A percentile compares a stretch with the other conserved stretches of the same genome.
Conservation (phyloP, 35 echinoderm and acorn worm species). For the Apostichopus japonicus region DNA sequence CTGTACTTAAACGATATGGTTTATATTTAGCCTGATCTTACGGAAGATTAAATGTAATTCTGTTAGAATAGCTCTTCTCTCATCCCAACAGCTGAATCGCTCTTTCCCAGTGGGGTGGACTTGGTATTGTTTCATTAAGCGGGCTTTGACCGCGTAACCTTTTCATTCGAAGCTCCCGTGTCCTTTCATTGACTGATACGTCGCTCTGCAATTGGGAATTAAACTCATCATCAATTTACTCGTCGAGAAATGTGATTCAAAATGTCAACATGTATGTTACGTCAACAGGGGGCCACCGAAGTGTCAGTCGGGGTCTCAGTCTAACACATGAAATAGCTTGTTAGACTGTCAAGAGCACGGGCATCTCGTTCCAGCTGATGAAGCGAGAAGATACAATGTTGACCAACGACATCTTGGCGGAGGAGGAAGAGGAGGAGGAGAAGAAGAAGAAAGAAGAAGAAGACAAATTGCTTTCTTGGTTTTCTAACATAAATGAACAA, state of each 20-base stretch:
- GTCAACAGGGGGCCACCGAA: conserved; percentile 43
- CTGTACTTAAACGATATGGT: no score
- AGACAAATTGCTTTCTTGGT: background rate
- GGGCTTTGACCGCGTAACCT: conserved; percentile 32
- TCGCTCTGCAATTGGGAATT: conserved; percentile 24
- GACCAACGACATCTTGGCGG: background rate
- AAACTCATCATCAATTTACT: conserved; percentile 55
- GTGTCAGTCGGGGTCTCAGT: background rate
- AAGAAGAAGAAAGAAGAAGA: background rate
- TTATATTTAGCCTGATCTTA: no score
- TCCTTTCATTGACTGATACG: background rate
- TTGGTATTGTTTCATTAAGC: conserved; percentile 14
- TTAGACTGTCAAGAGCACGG: background rate
- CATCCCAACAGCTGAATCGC: background rate
- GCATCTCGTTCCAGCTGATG: background rate
- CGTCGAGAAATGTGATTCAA: conserved; percentile 42
- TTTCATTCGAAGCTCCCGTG: background rate
- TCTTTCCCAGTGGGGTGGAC: conserved; percentile 8
- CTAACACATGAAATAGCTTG: background rate
- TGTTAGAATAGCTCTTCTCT: no score
- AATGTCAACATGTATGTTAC: conserved; percentile 59
- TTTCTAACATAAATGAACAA: background rate
- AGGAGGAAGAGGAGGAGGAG: background rate
- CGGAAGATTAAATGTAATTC: no score
- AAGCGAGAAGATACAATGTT: conserved; percentile 17